These are phyloP conservation scores for Oncopodura yosiiana DNA, from an alignment of 1,140 invertebrate genomes.

Conservation along the genomic window DNA sequence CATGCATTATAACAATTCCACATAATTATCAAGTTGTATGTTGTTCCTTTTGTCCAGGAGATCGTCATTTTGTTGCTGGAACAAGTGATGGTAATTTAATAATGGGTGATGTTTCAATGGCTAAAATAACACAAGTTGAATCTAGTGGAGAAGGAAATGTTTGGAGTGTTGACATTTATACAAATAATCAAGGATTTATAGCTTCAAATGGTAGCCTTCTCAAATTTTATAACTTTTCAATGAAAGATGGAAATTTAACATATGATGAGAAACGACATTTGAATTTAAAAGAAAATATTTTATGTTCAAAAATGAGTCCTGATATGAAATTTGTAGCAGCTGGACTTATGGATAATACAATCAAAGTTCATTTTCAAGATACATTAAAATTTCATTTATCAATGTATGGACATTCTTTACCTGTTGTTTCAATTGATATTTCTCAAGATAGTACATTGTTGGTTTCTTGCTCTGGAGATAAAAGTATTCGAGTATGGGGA, in stretches of 20 bases:
- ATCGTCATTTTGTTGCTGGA: conserved; percentile 80
- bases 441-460: conserved; percentile 81
- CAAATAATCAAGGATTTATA: conserved; percentile 29
- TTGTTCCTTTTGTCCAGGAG: conserved; percentile 73
- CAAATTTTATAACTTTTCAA: conserved; percentile 30
- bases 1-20: conserved; percentile 69
- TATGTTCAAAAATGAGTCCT: conserved; percentile 71
- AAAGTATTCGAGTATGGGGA: conserved; percentile 96
- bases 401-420: conserved; percentile 92
- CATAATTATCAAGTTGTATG: conserved; percentile 52
- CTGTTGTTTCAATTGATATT: conserved; percentile 88
- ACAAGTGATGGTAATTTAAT: conserved; percentile 76
- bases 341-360: conserved; percentile 80
- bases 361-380: conserved; percentile 78
- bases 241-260: conserved; percentile 31
- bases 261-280: conserved; percentile 42
- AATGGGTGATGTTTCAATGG: conserved; percentile 75
- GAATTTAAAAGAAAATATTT: conserved; percentile 74
- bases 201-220: conserved; percentile 21
- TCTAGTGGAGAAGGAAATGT: conserved; percentile 34
- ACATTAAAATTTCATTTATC: conserved; percentile 48
- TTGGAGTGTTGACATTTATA: conserved; percentile 28
- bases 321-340: conserved; percentile 82
- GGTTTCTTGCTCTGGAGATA: conserved; percentile 86
- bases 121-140: conserved; percentile 49